These are phyloP conservation scores for Dolichallabes microphthalmus DNA, from an alignment of 2,113 vertebrate genomes.

Conservation along the genomic window DNA sequence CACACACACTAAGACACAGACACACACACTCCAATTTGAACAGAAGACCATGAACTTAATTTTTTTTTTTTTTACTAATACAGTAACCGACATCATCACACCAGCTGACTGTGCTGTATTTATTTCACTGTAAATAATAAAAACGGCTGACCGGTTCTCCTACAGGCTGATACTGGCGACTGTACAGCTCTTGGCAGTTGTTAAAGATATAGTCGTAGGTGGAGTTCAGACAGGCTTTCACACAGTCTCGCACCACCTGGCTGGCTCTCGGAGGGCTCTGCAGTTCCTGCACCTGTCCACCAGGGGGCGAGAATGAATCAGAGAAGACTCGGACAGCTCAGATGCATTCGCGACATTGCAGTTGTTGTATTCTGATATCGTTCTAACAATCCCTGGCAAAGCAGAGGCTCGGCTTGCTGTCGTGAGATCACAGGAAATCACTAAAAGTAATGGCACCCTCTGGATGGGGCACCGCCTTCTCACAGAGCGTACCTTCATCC, in stretches of 20 bases:
- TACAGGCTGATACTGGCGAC: slow-evolving; percentile 83
- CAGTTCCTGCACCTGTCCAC: slow-evolving; percentile 90
- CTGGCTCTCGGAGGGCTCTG: slow-evolving; percentile 96
- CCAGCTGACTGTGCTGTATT: neutral
- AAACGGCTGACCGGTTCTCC: slow-evolving; percentile 77
- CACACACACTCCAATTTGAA: neutral
- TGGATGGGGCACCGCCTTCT: no score
- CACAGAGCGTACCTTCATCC: slow-evolving; percentile 86
- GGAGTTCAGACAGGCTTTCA: slow-evolving; percentile 96
- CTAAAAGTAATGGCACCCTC: neutral
- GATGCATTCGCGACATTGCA: neutral
- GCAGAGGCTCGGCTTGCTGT: neutral
- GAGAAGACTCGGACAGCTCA: neutral
- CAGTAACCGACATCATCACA: neutral
- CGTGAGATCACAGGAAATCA: neutral
- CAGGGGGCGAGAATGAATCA: slow-evolving; percentile 9
- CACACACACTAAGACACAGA: neutral
- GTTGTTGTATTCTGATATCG: neutral
- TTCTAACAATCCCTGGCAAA: neutral
- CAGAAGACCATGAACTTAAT: neutral
- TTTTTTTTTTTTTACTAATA: neutral
- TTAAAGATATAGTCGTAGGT: slow-evolving; percentile 99
- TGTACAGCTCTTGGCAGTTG: slow-evolving; percentile 95
- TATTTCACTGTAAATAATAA: neutral
- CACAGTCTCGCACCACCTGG: slow-evolving; percentile 95